phyloP scores from a whole-genome alignment of 2,888 invertebrate genomes.

The Epistrophe eligans region DNA sequence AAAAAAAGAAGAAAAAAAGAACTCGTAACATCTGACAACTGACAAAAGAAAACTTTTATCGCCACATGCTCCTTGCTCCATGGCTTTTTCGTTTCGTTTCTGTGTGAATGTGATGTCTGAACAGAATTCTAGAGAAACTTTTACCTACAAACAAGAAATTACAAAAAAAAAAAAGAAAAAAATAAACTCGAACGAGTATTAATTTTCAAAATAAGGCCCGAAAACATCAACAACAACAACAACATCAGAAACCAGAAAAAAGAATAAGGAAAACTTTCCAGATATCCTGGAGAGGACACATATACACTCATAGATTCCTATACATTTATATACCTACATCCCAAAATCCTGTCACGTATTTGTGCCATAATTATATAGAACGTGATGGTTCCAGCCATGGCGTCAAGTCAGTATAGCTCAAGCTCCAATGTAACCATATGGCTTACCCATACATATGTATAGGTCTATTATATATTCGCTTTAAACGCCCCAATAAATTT shows the following conservation, averaged over 20 bases:
- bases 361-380: slow-evolving; percentile 71
- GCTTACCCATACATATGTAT: neutral
- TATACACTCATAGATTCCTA: neutral
- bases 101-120: slow-evolving; percentile 12
- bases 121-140: slow-evolving; percentile 53
- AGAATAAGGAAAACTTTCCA: slow-evolving; percentile 34
- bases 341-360: slow-evolving; percentile 70
- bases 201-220: slow-evolving; percentile 47
- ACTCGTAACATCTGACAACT: slow-evolving; percentile 65
- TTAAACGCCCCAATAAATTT: slow-evolving; percentile 49
- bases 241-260: slow-evolving; percentile 15
- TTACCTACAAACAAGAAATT: slow-evolving; percentile 44
- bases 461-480: neutral
- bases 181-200: slow-evolving; percentile 48
- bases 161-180: slow-evolving; percentile 10
- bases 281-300: slow-evolving; percentile 19
- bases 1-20: slow-evolving; percentile 10
- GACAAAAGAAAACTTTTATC: slow-evolving; percentile 65
- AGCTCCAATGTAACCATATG: slow-evolving; percentile 46
- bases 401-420: slow-evolving; percentile 42
- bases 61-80: slow-evolving; percentile 54
- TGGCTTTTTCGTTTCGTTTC: slow-evolving; percentile 2
- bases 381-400: slow-evolving; percentile 61
- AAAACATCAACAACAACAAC: slow-evolving; percentile 28
- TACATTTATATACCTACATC: slow-evolving; percentile 20